These are phyloP conservation scores for Halictus rubicundus DNA, from an alignment of 1,140 invertebrate genomes.

Conservation along the genomic window DNA sequence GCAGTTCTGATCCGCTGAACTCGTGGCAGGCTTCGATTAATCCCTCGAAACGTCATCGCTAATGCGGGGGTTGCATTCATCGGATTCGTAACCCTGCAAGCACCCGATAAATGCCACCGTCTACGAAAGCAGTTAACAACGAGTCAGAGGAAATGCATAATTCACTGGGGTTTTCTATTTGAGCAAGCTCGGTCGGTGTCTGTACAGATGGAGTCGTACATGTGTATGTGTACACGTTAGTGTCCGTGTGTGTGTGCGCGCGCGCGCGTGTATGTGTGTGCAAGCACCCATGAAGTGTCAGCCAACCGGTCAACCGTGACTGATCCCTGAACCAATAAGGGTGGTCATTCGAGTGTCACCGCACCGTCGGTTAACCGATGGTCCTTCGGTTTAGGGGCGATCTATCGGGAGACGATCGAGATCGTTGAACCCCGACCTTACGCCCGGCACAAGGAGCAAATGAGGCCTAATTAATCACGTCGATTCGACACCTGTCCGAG, in stretches of 20 bases:
- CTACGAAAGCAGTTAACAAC: not conserved
- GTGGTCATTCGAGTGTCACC: slow-evolving; percentile 40
- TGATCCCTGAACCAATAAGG: slow-evolving; percentile 47
- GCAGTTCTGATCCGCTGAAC: no score
- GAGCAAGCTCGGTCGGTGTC: not conserved
- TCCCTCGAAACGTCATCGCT: no score
- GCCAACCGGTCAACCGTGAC: slow-evolving; percentile 26
- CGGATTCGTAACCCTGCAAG: no score
- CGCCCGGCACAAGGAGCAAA: not conserved
- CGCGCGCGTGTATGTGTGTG: not conserved
- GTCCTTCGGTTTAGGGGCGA: slow-evolving; percentile 32
- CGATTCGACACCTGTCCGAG: not conserved
- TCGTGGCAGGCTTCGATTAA: no score
- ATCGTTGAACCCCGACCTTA: slow-evolving; percentile 22
- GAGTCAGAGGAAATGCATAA: not conserved
- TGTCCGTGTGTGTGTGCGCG: no score
- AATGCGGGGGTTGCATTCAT: no score
- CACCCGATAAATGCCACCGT: not conserved
- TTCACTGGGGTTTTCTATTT: slow-evolving; percentile 4
- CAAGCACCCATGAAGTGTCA: slow-evolving; percentile 33
- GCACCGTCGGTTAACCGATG: slow-evolving; percentile 41
- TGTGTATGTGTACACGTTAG: no score
- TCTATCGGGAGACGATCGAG: slow-evolving; percentile 26
- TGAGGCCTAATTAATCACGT: slow-evolving; percentile 18
- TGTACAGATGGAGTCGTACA: no score